A percentile compares a stretch with the other conserved stretches of the same genome.
Evolutionary conservation across 1,140 invertebrate species (phyloP).

Genomic region (Drosophila sturtevanti): DNA sequence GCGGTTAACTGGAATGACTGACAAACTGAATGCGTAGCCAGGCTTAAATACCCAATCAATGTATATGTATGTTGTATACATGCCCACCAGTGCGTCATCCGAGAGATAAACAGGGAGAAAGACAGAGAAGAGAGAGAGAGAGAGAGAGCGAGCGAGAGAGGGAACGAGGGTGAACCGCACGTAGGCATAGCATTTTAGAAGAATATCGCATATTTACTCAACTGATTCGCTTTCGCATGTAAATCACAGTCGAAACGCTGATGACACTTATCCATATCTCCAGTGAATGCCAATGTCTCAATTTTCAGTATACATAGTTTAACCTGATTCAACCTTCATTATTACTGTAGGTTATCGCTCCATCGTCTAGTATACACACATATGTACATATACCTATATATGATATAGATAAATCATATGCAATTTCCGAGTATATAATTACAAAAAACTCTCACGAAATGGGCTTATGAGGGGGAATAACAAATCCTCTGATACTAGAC

Average conservation of each 20-base stretch:
- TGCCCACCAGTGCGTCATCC: conserved; percentile 19
- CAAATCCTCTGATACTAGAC: not conserved
- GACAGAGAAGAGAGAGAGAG: not conserved
- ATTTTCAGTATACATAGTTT: not conserved
- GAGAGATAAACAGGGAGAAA: not conserved
- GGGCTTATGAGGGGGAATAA: not conserved
- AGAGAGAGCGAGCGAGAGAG: not conserved
- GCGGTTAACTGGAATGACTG: conserved; percentile 43
- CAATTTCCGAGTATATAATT: conserved; percentile 48
- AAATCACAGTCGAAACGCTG: conserved; percentile 50
- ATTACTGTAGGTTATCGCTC: conserved; percentile 63
- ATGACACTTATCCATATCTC: conserved; percentile 15
- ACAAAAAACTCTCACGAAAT: conserved; percentile 33
- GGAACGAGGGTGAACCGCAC: conserved; percentile 11
- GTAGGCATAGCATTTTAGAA: conserved; percentile 25
- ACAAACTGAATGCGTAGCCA: conserved; percentile 12
- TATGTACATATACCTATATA: no score
- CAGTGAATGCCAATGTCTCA: conserved; percentile 33
- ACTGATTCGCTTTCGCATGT: conserved; percentile 59
- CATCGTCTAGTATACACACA: conserved; percentile 14
- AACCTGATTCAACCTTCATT: conserved; percentile 42
- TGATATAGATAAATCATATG: conserved; percentile 42
- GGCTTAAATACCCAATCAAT: conserved; percentile 58
- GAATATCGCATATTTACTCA: conserved; percentile 52
- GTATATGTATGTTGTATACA: not conserved